A percentile compares a stretch with the other conserved stretches of the same genome.
Conservation (phyloP, 2,113 vertebrate genomes). For the Dromiciops gliroides region DNA sequence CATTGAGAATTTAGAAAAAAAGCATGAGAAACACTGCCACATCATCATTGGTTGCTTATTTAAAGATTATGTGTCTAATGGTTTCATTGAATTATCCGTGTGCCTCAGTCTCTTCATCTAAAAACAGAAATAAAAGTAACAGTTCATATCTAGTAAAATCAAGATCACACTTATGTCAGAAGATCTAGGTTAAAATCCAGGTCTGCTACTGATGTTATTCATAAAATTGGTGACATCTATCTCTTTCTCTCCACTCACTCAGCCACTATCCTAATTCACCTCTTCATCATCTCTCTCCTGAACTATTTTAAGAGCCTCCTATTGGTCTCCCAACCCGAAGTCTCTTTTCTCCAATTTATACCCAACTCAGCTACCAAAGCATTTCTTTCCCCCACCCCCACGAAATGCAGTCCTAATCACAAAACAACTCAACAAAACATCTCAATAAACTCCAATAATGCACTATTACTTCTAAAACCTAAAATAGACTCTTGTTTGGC, state of each 20-base stretch:
- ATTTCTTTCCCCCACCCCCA: background rate
- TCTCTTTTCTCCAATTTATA: background rate
- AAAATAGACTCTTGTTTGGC: background rate
- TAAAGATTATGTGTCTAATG: background rate
- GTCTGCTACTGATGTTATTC: background rate
- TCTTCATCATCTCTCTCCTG: background rate
- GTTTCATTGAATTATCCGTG: background rate
- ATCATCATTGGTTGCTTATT: too few relatives aligned
- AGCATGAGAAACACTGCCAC: background rate
- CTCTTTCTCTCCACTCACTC: background rate
- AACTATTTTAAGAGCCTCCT: background rate
- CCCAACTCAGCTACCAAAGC: background rate
- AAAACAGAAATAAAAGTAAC: slow-evolving; percentile 18
- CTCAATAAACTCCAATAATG: background rate
- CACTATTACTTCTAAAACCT: background rate
- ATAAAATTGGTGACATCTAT: background rate
- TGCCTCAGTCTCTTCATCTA: background rate
- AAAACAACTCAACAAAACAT: background rate
- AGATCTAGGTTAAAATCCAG: background rate
- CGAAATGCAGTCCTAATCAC: background rate
- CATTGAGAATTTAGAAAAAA: slow-evolving; percentile 9
- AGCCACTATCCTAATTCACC: background rate
- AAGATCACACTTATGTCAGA: background rate
- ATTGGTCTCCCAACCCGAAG: background rate
- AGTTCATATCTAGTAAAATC: background rate